These are phyloP conservation scores for Poecile montanus DNA, from an alignment of 2,797 vertebrate genomes.

Conservation along the genomic window DNA sequence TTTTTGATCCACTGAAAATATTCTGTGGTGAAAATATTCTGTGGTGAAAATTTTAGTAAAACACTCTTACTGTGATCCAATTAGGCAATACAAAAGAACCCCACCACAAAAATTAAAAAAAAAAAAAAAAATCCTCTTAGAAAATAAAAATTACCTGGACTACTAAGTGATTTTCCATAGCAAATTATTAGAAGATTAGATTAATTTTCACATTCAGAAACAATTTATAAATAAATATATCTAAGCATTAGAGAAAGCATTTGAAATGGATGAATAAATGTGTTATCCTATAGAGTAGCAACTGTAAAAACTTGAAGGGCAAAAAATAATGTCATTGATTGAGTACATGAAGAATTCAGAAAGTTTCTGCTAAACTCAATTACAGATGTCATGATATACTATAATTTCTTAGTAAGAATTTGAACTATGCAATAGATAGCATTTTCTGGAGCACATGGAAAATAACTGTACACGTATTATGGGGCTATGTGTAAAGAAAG, in stretches of 20 bases:
- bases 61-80: not conserved
- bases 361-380: not conserved
- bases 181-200: not conserved
- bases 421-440: not conserved
- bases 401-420: not conserved
- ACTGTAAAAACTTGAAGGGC: not conserved
- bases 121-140: not conserved
- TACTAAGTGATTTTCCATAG: not conserved
- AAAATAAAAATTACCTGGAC: not conserved
- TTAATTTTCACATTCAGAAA: not conserved
- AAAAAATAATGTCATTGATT: not conserved
- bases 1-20: conserved; percentile 7
- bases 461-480: not conserved
- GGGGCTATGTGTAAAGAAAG: not conserved
- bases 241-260: not conserved
- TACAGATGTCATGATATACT: not conserved
- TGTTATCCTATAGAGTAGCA: not conserved
- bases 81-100: not conserved
- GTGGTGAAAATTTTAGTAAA: not conserved
- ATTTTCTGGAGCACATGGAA: not conserved
- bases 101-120: not conserved
- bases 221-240: not conserved
- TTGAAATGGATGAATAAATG: not conserved
- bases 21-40: not conserved
- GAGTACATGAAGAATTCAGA: not conserved